phyloP scores from a whole-genome alignment of 2,888 invertebrate genomes.

The Agrotis puta region DNA sequence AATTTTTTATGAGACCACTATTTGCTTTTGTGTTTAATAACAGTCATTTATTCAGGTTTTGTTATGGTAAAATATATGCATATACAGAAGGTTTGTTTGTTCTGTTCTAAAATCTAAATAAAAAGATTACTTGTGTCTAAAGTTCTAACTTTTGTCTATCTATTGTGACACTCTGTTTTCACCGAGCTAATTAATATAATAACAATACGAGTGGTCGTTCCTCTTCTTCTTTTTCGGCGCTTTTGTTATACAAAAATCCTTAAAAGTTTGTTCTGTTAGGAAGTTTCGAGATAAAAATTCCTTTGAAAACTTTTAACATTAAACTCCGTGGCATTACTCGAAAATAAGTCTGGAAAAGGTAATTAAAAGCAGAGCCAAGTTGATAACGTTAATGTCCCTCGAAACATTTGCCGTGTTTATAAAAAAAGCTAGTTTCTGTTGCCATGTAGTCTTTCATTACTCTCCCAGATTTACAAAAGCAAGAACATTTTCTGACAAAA shows the following conservation, averaged over 20 bases:
- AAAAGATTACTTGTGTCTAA: conserved; percentile 44
- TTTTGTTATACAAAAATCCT: conserved; percentile 64
- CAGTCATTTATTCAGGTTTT: conserved; percentile 16
- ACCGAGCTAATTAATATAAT: conserved; percentile 52
- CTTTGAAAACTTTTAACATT: conserved; percentile 63
- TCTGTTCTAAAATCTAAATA: conserved; percentile 18
- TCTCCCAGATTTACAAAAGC: neutral
- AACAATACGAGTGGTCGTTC: conserved; percentile 42
- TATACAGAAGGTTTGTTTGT: conserved; percentile 10
- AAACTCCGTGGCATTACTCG: conserved; percentile 48
- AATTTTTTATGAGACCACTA: conserved; percentile 41
- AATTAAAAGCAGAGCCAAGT: conserved; percentile 55
- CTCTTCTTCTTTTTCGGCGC: conserved; percentile 40
- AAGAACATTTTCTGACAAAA: conserved; percentile 8
- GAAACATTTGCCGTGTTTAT: conserved; percentile 8
- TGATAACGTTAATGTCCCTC: conserved; percentile 36
- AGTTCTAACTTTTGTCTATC: conserved; percentile 47
- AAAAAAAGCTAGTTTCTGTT: neutral
- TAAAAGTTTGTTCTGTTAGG: conserved; percentile 50
- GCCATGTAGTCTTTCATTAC: conserved; percentile 14
- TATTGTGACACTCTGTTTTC: conserved; percentile 56
- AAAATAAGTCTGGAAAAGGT: conserved; percentile 56
- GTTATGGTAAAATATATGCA: neutral
- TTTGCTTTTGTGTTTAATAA: conserved; percentile 34
- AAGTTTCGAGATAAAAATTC: conserved; percentile 65